Base-by-base conservation (phyloP, 2,888 invertebrate species). In the Tethea ocularis region DNA sequence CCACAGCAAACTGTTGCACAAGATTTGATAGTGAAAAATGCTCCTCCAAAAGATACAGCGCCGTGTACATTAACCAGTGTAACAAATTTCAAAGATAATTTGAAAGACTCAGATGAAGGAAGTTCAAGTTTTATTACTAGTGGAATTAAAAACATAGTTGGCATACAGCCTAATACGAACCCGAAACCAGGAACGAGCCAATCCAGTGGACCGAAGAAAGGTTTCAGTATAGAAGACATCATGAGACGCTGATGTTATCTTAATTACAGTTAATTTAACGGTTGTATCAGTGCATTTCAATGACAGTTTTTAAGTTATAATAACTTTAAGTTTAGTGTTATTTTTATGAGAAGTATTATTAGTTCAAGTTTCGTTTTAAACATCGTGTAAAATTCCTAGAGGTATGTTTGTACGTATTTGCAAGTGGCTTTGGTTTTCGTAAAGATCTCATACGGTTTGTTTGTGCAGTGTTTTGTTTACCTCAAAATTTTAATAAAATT, bases 191-290 rank as follows among this genome's bases (percentile, higher is more conserved):
- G 94, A 29, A 93, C 93, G 22, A 94, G 94, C 62, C 94, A 94
- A 52, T 92, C 94, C 0, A 93, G 93, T 71, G 95, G 95, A 11
- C 94, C 96, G 70, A 96, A 96, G 77, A 97, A 97, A 80, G 97
- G 97, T 20, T 97, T 97, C 86, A 97, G 97, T 82, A 97, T 97
- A 92, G 97, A 97, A 80, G 97, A 97, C 74, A 97, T 97, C 71
- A 97, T 97, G 97, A 95, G 97, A 78, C 96, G 97, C 87, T 97
- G 94, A 94, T 81, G 33, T 65, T 62, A 61, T 38, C 57, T 57
- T 54, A 22, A 67, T 66, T 55, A 61, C 54, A 57, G 56, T 57
- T 62, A 62, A 33, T 53, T 57, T 52, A 51, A 15, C 24, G 64
- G 66, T 71, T 67, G 58, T 60, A 57, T 60, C 66, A 61, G 62